These are phyloP conservation scores for Drosophila dives DNA, from an alignment of 2,888 invertebrate species.

Conservation along the genomic window DNA sequence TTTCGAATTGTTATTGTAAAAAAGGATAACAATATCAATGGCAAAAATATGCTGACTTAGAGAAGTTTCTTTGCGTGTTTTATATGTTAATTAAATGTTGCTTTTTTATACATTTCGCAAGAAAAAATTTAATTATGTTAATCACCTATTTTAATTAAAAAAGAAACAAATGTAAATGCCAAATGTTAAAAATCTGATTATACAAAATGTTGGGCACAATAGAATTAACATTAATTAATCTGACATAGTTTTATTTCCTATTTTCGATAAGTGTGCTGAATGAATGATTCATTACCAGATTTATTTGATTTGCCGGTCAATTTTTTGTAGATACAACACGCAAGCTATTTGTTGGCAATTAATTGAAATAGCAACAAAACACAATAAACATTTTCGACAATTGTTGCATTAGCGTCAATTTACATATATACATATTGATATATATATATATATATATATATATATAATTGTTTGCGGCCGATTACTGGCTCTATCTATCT, in stretches of 20 bases:
- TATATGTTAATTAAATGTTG: background rate
- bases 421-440: background rate
- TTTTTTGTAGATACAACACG: slow-evolving; percentile 30
- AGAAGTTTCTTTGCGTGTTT: background rate
- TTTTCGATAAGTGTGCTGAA: background rate
- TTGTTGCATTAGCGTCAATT: slow-evolving; percentile 60
- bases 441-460: slow-evolving; percentile 9
- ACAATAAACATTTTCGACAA: slow-evolving; percentile 35
- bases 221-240: background rate
- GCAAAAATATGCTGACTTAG: background rate
- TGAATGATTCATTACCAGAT: background rate
- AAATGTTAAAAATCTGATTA: background rate
- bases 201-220: background rate
- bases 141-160: background rate
- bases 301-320: background rate
- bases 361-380: slow-evolving; percentile 52
- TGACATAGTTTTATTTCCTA: background rate
- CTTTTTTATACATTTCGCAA: background rate
- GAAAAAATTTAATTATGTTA: background rate
- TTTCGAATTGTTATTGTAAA: background rate
- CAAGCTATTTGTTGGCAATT: slow-evolving; percentile 71
- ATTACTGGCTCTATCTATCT: slow-evolving; percentile 16
- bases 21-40: background rate
- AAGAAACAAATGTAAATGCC: background rate
- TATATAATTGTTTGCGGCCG: slow-evolving; percentile 17